Evolutionary conservation across 2,888 invertebrate species (phyloP), one percentile per base, ranked within the genome.

Genomic region (Drosophila rellima): DNA sequence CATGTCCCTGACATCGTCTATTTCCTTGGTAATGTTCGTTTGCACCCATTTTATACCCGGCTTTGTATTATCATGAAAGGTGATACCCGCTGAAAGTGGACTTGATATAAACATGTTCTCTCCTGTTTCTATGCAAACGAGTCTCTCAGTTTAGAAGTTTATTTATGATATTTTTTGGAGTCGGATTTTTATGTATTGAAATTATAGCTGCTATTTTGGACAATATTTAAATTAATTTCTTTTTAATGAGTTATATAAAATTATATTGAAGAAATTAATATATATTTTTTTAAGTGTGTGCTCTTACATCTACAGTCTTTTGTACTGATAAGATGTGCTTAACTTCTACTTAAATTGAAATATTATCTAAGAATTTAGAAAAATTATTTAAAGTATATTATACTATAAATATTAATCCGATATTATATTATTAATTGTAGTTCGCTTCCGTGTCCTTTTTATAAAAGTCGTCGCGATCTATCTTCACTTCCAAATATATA

Each of bases 1-100:
- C 42, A 42, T 42, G 42, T 54, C 54, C 13, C 31, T 6, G 20
- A 42, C 54, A 42, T 31, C 20, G 20, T 55, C 15, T 42, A 55
- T 55, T 55, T 15, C 40, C 48, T 48, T 48, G 48, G 54, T 54
- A 42, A 54, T 54, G 5, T 20, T 54, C 40, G 40, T 31, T 31
- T 42, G 29, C 20, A 20, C 29, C 29, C 47, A 47, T 47, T 47
- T 47, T 15, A 29, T 29, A 52, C 18, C 13, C 39, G 8, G 23
- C 37, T 51, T 52, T 33, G 37, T 52, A 23, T 37, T 51, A 23
- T 37, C 26, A 29, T 52, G 47, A 47, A 47, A 31, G 18, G 18
- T 31, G 48, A 48, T 33, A 20, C 0, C 1, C 33, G 7, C 33
- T 48, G 33, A 33, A 18, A 7, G 33, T 48, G 18, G 18, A 18